These are phyloP conservation scores for Daptonema setosum DNA, from an alignment of 2,888 invertebrate species.

Conservation along the genomic window DNA sequence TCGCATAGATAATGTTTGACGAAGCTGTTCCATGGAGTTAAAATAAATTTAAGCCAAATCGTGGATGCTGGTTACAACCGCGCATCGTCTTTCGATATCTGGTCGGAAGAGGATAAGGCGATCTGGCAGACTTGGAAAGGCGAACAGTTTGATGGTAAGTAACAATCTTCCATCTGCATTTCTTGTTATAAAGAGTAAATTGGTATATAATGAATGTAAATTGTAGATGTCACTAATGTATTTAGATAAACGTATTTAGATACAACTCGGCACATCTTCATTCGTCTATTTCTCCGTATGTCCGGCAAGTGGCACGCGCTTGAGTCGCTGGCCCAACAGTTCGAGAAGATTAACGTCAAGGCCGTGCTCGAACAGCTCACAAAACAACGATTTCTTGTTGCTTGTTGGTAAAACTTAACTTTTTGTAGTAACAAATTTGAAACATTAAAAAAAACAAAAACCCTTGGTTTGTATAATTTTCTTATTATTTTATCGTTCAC, in stretches of 20 bases:
- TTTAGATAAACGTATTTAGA: not conserved
- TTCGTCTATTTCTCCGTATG: not conserved
- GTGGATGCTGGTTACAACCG: not conserved
- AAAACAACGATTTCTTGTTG: too few relatives aligned
- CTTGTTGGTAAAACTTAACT: too few relatives aligned
- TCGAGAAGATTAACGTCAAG: too few relatives aligned
- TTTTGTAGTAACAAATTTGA: too few relatives aligned
- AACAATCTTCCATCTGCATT: not conserved
- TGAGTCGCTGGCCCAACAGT: not conserved
- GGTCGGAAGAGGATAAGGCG: not conserved
- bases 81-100: not conserved
- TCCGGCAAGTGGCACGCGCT: not conserved
- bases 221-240: not conserved
- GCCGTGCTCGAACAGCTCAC: too few relatives aligned
- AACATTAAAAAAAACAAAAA: too few relatives aligned
- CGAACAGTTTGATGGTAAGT: not conserved
- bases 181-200: not conserved
- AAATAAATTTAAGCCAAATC: too few relatives aligned
- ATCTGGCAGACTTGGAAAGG: not conserved
- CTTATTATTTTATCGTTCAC: too few relatives aligned
- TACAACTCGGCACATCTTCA: not conserved
- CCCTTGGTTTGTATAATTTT: too few relatives aligned
- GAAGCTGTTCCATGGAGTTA: too few relatives aligned
- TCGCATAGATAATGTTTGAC: too few relatives aligned
- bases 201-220: too few relatives aligned